Conservation (phyloP, 2,888 invertebrate species). For the Sthenelais limicola region DNA sequence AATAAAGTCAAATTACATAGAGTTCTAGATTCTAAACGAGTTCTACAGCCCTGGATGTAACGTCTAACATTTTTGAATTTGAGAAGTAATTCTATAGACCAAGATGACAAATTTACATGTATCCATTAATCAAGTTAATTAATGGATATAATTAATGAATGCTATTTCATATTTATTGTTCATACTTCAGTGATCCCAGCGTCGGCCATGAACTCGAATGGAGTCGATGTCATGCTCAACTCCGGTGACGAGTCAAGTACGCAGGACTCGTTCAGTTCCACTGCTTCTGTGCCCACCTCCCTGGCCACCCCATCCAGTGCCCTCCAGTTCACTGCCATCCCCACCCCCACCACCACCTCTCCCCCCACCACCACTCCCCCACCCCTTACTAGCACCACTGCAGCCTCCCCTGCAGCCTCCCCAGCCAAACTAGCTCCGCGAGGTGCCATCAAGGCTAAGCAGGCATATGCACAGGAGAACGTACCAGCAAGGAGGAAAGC, state of each 20-base stretch:
- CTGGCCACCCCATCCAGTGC: not conserved
- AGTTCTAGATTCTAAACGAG: too few species aligned
- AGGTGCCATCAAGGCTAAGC: conserved; percentile 22
- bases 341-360: not conserved
- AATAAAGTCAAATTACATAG: too few species aligned
- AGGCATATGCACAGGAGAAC: conserved; percentile 37
- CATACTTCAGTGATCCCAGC: too few species aligned
- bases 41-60: too few species aligned
- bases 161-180: too few species aligned
- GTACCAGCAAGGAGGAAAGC: conserved; percentile 32
- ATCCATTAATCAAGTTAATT: too few species aligned
- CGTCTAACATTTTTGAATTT: too few species aligned
- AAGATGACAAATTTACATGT: too few species aligned
- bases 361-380: not conserved
- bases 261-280: conserved; percentile 25
- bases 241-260: conserved; percentile 31
- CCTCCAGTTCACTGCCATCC: not conserved
- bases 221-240: not conserved
- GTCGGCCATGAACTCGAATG: too few species aligned
- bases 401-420: not conserved
- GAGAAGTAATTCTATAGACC: too few species aligned
- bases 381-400: not conserved
- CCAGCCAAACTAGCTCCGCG: not conserved
- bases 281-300: conserved; percentile 24
- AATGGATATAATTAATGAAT: too few species aligned